phyloP scores from a whole-genome alignment of 2,888 invertebrate species.

The Nomada ruficornis region DNA sequence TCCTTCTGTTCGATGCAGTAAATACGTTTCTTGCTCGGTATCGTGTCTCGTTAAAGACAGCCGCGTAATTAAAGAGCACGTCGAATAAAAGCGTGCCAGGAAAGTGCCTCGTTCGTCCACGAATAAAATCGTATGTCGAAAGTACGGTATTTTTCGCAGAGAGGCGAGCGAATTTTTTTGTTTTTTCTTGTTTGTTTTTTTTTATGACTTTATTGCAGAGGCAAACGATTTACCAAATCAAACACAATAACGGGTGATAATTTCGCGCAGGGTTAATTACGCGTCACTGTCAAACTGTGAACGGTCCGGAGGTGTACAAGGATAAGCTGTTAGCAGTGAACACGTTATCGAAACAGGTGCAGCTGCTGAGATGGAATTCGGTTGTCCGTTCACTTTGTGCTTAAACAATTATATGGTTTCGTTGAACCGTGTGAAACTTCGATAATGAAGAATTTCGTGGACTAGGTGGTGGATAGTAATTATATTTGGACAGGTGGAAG shows the following conservation, averaged over 20 bases:
- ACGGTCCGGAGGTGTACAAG: not conserved
- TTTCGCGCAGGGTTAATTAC: conserved; percentile 16
- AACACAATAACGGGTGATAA: conserved; percentile 16
- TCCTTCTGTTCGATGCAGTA: not conserved
- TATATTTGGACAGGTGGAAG: too few species aligned
- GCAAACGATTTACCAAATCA: conserved; percentile 1
- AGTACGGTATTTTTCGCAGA: not conserved
- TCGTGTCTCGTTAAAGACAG: conserved; percentile 21
- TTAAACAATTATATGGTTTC: not conserved
- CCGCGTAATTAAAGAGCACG: conserved; percentile 20
- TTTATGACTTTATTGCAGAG: not conserved
- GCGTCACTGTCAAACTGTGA: conserved; percentile 23
- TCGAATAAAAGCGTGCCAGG: conserved; percentile 27
- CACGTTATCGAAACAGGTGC: conserved; percentile 16
- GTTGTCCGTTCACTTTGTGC: conserved; percentile 1
- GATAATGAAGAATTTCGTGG: too few species aligned
- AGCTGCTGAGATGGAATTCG: not conserved
- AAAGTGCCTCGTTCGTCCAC: not conserved
- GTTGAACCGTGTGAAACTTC: not conserved
- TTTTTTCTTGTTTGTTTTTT: too few species aligned
- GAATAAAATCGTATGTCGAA: not conserved
- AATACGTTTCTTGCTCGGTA: conserved; percentile 3
- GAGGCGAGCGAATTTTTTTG: not conserved
- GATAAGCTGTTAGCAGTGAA: not conserved
- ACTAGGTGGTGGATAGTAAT: too few species aligned